Evolutionary conservation across 2,888 invertebrate genomes (phyloP), one percentile per base, ranked within the genome.

Genomic region (Meghimatium bilineatum): DNA sequence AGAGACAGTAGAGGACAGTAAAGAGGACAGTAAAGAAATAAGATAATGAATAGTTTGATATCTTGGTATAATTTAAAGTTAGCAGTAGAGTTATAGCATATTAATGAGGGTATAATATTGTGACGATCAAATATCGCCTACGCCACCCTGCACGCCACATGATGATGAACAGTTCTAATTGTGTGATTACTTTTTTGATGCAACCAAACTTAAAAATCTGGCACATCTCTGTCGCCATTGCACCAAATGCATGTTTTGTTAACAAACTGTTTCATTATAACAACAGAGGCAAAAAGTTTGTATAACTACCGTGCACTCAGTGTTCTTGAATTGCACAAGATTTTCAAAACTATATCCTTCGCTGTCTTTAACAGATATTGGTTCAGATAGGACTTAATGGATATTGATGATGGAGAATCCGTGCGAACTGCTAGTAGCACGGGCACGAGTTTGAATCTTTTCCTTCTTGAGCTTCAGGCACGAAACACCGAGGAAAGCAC

Each of bases 401-500:
- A 89, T 76, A 87, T 86, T 52, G 81, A 86, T 44, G 89, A 89
- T 79, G 88, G 89, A 34, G 87, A 87, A 26, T n/a, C 86, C 85
- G 34, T 88, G 88, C 32, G 87, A 89, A 10, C 85, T 90, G 86
- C 89, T 89, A 26, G 90, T 89, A 26, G 90, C 89, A 89, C 90
- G 71, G 91, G 91, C 88, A 90, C 91, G 88, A 91, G 90, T 87
- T 90, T 89, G 88, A 91, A 90, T 87, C 89, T 91, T 88, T 89
- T 91, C 89, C 88, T 91, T 88, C 90, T 89, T 85, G 90, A 91
- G 80, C 85, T 91, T 79, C 88, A 90, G 83, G 90, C 89, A 79
- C 86, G 90, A 20, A 89, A 90, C 74, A 87, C 87, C 1, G 72
- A 56, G 5, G 77, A 77, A 1, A 69, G 29, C 12, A 44, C 29